phyloP scores from a whole-genome alignment of 2,888 invertebrate species.

The Timema podura region DNA sequence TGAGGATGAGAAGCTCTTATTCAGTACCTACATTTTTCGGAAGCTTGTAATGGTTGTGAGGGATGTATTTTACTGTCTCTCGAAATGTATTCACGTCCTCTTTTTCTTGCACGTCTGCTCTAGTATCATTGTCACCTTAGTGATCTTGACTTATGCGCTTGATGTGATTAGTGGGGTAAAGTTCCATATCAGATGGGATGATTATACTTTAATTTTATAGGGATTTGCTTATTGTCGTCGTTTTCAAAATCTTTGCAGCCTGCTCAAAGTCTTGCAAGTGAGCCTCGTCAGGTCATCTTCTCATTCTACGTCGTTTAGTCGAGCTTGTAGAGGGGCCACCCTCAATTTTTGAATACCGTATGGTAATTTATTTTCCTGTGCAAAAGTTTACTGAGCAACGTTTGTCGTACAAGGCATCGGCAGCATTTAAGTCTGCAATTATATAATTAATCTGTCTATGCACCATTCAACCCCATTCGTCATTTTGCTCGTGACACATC shows the following conservation, averaged over 20 bases:
- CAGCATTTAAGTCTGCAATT: conserved; percentile 17
- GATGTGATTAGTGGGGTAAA: conserved; percentile 13
- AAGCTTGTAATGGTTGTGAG: conserved; percentile 2
- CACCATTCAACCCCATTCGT: conserved; percentile 13
- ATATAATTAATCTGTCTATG: not conserved
- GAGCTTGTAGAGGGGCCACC: not conserved
- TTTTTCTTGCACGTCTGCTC: conserved; percentile 16
- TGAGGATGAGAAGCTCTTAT: conserved; percentile 8
- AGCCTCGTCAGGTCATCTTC: conserved; percentile 13
- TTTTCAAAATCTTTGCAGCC: conserved; percentile 4
- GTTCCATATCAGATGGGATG: conserved; percentile 11
- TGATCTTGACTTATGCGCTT: conserved; percentile 12
- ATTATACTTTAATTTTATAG: conserved; percentile 11
- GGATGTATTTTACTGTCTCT: conserved; percentile 11
- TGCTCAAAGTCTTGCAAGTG: conserved; percentile 6
- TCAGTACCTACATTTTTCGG: conserved; percentile 15
- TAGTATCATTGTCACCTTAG: conserved; percentile 17
- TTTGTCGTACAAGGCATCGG: conserved; percentile 12
- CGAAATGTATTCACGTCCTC: conserved; percentile 14
- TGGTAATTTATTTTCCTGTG: not conserved
- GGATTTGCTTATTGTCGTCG: conserved; percentile 17
- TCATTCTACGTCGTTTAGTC: not conserved
- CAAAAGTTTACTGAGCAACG: conserved; percentile 14
- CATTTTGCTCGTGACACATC: conserved; percentile 14
- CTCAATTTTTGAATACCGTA: conserved; percentile 1